Base-by-base conservation (phyloP, 2,888 invertebrate genomes). In the Acanthosepion esculentum region DNA sequence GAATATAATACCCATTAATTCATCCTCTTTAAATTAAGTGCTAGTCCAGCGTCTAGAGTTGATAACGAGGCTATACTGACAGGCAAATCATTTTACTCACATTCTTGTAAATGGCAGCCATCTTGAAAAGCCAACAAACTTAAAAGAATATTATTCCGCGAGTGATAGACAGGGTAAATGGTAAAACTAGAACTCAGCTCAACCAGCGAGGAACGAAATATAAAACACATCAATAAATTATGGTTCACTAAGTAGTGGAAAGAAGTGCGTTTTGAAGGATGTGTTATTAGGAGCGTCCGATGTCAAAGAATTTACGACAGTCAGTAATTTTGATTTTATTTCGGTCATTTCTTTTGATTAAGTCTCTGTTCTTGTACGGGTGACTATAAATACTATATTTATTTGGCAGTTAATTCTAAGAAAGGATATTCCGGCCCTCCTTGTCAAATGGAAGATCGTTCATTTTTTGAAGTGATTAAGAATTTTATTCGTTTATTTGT, bases 1-100 rank as follows among this genome's bases (percentile, higher is more conserved):
- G n/a, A 78, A 78, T 78, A 78, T 78, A 78, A 78, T 78, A 78
- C n/a, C 78, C n/a, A 78, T 78, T 78, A n/a, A 78, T 78, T 78
- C 78, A 78, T 78, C 15, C 78, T 78, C 78, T 78, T 78, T 18
- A 78, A 78, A 78, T 78, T 78, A 78, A 78, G 78, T 78, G 29
- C 29, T 23, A 29, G 78, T 78, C n/a, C 78, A 78, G n/a, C n/a
- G n/a, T 78, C n/a, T 78, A n/a, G 78, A n/a, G n/a, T 78, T 78
- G 78, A 78, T 78, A n/a, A 78, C 78, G 78, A n/a, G n/a, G n/a
- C 12, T 18, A 12, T 12, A 78, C n/a, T 78, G 78, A 78, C n/a
- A n/a, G n/a, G 18, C 78, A 12, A 78, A 78, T 78, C 78, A 78
- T 78, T 78, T 78, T 33, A 15, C 78, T 78, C 78, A 78, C 2